Base-by-base conservation (phyloP, 2,888 invertebrate genomes). In the Exocentrus adspersus region DNA sequence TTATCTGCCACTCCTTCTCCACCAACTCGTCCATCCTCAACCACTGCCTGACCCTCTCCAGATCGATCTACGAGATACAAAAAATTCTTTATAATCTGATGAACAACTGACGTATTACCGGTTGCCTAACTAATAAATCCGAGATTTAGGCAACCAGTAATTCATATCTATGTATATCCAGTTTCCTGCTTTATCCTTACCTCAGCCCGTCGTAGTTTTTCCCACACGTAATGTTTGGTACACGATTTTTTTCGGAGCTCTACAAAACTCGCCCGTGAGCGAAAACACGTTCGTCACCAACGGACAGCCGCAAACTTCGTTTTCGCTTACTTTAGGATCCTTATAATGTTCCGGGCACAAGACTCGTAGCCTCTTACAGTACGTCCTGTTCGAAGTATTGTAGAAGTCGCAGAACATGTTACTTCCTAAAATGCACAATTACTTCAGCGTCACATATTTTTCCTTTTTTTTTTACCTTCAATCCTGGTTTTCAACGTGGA, bases 321-420 rank as follows among this genome's bases (percentile, higher is more conserved):
- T 86, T 72, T 94, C 94, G 43, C 86, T 87, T n/a, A 94, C 90
- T 84, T 95, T 95, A 0, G 94, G 91, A 75, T 96, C 95, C 81
- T 97, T 98, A 76, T 93, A 94, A 82, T 99, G 98, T 78, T 99
- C 99, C 0, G 99, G 98, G 78, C 99, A 99, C 71, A 99, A 87
- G 0, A 98, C 97, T 71, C 96, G 88, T 61, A 99, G 84, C 57
- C 98, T 85, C 83, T 98, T 98, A 83, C 99, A 99, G 78, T 98
- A 99, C 0, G 97, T 97, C 53, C 90, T 89, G 77, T 92, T 95
- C 2, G 87, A 85, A 0, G 92, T 89, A 83, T 97, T 98, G 84
- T 92, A 98, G 81, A 92, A 95, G 78, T 99, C 98, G 81, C 99
- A 99, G 83, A 98, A 98, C 92, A 99, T 95, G 74, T 95, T 95